These are phyloP conservation scores for Hydra vulgaris DNA, from an alignment of 30 jellyfish, hydroid and myxozoan genomes.

Conservation along the genomic window DNA sequence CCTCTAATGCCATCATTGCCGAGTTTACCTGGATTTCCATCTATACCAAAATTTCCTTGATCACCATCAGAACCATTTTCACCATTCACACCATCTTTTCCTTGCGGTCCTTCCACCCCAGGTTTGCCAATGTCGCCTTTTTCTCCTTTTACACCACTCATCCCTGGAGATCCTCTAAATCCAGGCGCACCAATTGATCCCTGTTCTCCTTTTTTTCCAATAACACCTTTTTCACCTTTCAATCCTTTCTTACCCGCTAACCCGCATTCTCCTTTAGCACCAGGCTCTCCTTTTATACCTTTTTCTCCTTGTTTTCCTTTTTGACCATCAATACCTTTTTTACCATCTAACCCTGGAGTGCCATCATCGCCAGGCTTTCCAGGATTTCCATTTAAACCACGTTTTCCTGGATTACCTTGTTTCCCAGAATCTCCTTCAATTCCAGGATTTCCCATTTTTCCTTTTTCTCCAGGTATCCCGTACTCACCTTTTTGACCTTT, in stretches of 20 bases:
- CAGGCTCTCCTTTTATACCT: neutral
- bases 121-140: neutral
- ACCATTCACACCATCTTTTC: neutral
- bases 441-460: neutral
- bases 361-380: neutral
- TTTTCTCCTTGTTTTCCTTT: neutral
- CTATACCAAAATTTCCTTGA: neutral
- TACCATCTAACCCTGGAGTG: neutral
- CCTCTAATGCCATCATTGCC: neutral
- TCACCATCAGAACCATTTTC: constrained; percentile 1
- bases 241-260: neutral
- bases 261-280: neutral
- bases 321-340: neutral
- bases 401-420: neutral
- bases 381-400: neutral
- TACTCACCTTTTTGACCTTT: neutral
- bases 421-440: neutral
- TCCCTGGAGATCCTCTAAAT: neutral
- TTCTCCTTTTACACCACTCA: neutral
- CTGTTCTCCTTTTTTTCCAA: neutral
- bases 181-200: neutral
- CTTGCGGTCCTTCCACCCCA: constrained; percentile 1
- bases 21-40: neutral
- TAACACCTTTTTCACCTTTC: neutral
- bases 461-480: neutral